Evolutionary conservation across 2,888 invertebrate genomes (phyloP), one percentile per base, ranked within the genome.

Genomic region (Heliconius ismenius): DNA sequence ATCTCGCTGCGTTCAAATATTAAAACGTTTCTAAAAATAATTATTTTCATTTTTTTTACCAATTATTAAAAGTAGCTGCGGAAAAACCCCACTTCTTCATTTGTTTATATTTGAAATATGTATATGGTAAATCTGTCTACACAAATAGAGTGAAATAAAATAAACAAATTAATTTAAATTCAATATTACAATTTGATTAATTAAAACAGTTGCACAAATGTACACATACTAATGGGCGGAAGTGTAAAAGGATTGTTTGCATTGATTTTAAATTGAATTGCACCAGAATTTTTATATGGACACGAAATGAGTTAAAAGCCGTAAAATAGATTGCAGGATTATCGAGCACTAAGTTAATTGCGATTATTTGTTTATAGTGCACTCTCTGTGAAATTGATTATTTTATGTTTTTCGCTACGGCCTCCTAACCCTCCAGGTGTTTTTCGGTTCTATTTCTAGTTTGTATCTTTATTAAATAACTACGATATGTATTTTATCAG

Each of bases 261-360:
- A 77, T 75, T 78, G 80, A 80, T 82, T 79, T 81, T 78, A 81
- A 81, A 82, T 79, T 75, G 81, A 76, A 81, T 80, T 76, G 78
- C 75, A 78, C 62, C 65, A 75, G 60, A 73, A 68, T 78, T 79
- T 79, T 81, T 76, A 78, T 76, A 49, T 76, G 77, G 73, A 76
- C 75, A 64, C 69, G 49, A 75, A 76, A 64, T 79, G 75, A 79
- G 72, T 77, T 76, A 76, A 79, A 75, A 73, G 58, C 74, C 43
- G 69, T 75, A 43, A 73, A 75, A 75, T 75, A 70, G 75, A 70
- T 75, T 69, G 69, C 68, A 24, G 75, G 75, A 75, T 75, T 75
- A 75, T 69, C 70, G 69, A 32, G 49, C 58, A 39, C 67, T 75
- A 75, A 75, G 63, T 64, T 70, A 54, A 63, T 63, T 63, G 63